Conservation (phyloP, 2,888 invertebrate genomes). For the Lepidocyrtoides sp. region DNA sequence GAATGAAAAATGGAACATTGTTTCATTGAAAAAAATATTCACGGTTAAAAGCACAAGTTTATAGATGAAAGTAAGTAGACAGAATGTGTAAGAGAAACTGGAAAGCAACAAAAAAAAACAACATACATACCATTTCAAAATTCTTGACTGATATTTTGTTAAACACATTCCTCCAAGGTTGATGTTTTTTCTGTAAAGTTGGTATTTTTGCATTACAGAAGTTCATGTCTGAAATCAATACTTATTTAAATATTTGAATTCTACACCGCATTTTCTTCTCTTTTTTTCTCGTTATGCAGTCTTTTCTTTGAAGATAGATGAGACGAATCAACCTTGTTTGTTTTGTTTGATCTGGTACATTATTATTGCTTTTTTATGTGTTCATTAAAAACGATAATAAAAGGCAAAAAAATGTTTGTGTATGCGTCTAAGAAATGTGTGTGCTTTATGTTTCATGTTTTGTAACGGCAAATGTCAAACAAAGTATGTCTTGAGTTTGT, state of each 20-base stretch:
- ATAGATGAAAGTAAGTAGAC: no score
- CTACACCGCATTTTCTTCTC: background rate
- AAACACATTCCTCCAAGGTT: background rate
- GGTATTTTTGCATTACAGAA: background rate
- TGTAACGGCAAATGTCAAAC: background rate
- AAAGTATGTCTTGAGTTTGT: background rate
- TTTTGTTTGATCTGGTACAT: background rate
- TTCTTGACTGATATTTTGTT: no score
- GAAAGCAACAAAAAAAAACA: background rate
- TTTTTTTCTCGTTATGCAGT: no score
- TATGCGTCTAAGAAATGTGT: background rate
- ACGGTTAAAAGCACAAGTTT: background rate
- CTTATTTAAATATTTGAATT: background rate
- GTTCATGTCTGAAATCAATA: constrained; percentile 19
- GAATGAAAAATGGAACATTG: background rate
- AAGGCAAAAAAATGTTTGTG: background rate
- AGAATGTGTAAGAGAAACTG: no score
- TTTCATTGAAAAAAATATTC: constrained; percentile 33
- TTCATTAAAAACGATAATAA: background rate
- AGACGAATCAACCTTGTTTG: background rate
- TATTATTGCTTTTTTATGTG: background rate
- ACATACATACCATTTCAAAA: background rate
- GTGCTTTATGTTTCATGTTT: background rate
- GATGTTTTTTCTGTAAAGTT: background rate
- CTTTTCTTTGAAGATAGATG: constrained; percentile 14